Percentiles rank a stretch among this genome's conserved stretches.
Conservation (phyloP, 2,113 vertebrate species). For the Tachycineta bicolor region DNA sequence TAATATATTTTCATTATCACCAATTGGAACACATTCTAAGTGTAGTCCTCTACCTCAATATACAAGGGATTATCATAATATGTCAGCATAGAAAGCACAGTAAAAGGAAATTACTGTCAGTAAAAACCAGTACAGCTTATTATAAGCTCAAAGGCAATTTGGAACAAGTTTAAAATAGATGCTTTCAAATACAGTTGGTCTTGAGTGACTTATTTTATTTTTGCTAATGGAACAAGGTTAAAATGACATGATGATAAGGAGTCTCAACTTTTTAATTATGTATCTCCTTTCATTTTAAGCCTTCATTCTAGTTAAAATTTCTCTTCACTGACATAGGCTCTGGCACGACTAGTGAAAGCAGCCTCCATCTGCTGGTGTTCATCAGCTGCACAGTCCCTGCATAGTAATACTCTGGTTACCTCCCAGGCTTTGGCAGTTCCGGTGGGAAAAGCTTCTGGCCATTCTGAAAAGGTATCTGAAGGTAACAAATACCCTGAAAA, state of each 20-base stretch:
- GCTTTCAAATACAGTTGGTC: constrained; percentile 16
- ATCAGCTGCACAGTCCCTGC: not conserved
- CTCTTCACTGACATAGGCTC: not conserved
- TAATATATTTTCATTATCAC: not conserved
- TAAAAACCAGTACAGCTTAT: constrained; percentile 10
- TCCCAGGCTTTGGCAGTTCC: not conserved
- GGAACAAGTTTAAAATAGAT: constrained; percentile 46
- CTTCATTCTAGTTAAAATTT: not conserved
- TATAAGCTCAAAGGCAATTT: constrained; percentile 36
- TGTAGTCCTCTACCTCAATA: not conserved
- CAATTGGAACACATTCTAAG: not conserved
- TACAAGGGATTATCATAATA: not conserved
- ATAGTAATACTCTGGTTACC: not conserved
- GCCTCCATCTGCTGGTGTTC: not conserved
- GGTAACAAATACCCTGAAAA: too few species aligned
- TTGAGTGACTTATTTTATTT: constrained; percentile 40
- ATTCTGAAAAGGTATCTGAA: not conserved
- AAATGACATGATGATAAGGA: constrained; percentile 51
- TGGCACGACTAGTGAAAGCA: not conserved
- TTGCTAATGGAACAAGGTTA: constrained; percentile 49
- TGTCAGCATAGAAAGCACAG: not conserved
- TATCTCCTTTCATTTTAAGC: constrained; percentile 39
- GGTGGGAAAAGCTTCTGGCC: not conserved
- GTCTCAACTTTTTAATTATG: constrained; percentile 42
- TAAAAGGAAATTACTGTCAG: not conserved